Conservation (phyloP, 2,888 invertebrate species). For the Sycophila texana region DNA sequence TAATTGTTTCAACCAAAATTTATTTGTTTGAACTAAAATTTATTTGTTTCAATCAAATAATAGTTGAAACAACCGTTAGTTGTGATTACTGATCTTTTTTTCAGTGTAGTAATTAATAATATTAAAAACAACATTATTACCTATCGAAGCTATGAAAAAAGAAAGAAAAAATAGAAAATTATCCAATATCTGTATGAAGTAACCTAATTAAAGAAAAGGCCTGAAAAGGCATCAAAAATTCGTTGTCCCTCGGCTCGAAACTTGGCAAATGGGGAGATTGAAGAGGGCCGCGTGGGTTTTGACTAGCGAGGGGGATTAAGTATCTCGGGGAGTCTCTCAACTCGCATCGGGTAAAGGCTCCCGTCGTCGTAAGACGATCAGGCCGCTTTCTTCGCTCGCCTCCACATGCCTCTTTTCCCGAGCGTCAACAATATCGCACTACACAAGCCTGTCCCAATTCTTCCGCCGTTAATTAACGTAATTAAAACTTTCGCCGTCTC, state of each 20-base stretch:
- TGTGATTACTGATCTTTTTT: no score
- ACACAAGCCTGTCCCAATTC: slow-evolving; percentile 25
- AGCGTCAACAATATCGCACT: slow-evolving; percentile 24
- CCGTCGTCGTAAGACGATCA: slow-evolving; percentile 38
- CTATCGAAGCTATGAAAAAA: no score
- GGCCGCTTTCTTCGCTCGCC: background rate
- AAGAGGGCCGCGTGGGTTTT: slow-evolving; percentile 1
- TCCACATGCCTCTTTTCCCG: slow-evolving; percentile 6
- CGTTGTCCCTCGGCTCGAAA: no score
- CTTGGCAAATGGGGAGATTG: background rate
- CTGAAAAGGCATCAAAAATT: background rate
- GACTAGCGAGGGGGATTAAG: background rate
- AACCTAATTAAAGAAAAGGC: no score
- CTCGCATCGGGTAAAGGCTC: background rate
- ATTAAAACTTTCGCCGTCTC: slow-evolving; percentile 44
- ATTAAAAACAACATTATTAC: no score
- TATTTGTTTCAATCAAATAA: no score
- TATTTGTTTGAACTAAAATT: no score
- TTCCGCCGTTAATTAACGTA: slow-evolving; percentile 35
- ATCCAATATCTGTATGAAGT: no score
- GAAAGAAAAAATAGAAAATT: no score
- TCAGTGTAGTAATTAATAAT: no score
- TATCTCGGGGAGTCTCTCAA: slow-evolving; percentile 6
- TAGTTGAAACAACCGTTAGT: no score
- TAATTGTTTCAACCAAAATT: no score